These are phyloP conservation scores for Ptilorrhoa leucosticta DNA, from an alignment of 2,113 vertebrate species.

Conservation along the genomic window DNA sequence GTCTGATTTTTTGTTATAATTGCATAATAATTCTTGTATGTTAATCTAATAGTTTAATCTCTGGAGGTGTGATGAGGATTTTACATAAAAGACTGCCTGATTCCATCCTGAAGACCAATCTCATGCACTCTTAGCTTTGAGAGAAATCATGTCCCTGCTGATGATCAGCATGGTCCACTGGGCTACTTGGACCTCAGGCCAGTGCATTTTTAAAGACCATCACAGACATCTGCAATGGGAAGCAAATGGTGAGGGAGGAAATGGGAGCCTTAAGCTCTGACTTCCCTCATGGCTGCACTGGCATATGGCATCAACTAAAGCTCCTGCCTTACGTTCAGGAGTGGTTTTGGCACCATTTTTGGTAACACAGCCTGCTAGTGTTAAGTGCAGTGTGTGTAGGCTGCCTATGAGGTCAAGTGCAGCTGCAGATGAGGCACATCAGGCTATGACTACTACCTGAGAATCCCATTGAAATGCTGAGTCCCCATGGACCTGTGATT, in stretches of 20 bases:
- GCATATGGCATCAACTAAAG: not conserved
- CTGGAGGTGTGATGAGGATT: not conserved
- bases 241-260: not conserved
- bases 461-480: not conserved
- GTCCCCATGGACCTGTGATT: not conserved
- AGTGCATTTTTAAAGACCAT: not conserved
- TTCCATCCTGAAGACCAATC: not conserved
- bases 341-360: not conserved
- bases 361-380: not conserved
- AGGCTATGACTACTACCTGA: constrained; percentile 29
- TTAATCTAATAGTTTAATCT: not conserved
- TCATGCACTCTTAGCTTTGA: not conserved
- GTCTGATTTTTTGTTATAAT: not conserved
- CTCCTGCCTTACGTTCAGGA: not conserved
- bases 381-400: not conserved
- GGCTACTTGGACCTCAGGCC: not conserved
- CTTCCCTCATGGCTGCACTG: not conserved
- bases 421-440: constrained; percentile 19
- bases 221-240: not conserved
- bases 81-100: not conserved
- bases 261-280: not conserved
- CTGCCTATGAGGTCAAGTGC: not conserved
- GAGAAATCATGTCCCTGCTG: not conserved
- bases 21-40: not conserved
- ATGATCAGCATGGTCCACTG: not conserved